Base-by-base conservation (phyloP, 2,888 invertebrate species). In the Cactoblastis cactorum region DNA sequence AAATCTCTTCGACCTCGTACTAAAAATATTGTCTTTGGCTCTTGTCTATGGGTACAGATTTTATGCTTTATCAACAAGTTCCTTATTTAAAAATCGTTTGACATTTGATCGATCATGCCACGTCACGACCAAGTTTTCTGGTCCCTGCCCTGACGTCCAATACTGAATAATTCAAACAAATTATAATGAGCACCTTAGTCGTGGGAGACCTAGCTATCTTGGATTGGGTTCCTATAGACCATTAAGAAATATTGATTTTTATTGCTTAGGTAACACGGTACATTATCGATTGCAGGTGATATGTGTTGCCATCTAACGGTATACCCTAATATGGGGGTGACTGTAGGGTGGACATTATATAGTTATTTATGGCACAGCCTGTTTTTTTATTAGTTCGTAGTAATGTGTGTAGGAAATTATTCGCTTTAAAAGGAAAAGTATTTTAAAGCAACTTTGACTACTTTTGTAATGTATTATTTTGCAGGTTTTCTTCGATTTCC, bases 321-420 rank as follows among this genome's bases (percentile, higher is more conserved):
- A 68, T 53, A 51, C 52, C 75, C 76, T 69, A 68, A 74, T 77
- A 79, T 62, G 70, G 73, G 78, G 69, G 63, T 61, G 71, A 67
- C 66, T 37, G 37, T 66, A 67, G 68, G 66, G 67, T 69, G 63
- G 47, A 65, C 59, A 62, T 59, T 54, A 57, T 56, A 54, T 53
- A 53, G 56, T 55, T 53, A 53, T 58, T 57, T 38, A 39, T 48
- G 47, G 47, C 24, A 22, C 19, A 37, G 35, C 24, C 19, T 46
- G 3, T 6, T 35, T 48, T 48, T 48, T 48, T 48, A 48, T 28
- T 19, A 34, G 34, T 46, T 33, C 45, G 12, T 19, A 9, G 43
- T 28, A 43, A 43, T 39, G 39, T 24, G 12, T 11, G 24, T 17
- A 14, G 28, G 14, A 43, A 28, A 15, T 43, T 12, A 15, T 43